Conservation (phyloP, 2,797 vertebrate genomes). For the Cirrhinus molitorella region DNA sequence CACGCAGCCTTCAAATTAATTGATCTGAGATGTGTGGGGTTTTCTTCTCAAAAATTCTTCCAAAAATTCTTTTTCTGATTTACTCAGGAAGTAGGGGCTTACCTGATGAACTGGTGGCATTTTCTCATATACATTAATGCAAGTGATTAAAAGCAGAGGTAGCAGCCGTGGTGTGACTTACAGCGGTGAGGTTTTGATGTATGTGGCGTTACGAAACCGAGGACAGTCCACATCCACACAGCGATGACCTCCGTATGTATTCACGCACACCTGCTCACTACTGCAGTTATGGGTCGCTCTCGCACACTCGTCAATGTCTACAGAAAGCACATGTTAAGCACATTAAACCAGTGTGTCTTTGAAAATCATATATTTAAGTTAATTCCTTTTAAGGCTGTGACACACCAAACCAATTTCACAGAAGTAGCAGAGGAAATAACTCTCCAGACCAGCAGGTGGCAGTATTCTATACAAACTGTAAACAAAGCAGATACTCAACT, state of each 20-base stretch:
- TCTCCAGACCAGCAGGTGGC: neutral
- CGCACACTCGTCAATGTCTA: conserved; percentile 85
- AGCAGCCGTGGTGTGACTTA: conserved; percentile 71
- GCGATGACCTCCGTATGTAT: conserved; percentile 82
- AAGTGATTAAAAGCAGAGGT: neutral
- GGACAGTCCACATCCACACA: conserved; percentile 83
- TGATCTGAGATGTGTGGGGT: neutral
- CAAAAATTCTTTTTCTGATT: neutral
- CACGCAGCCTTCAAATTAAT: neutral
- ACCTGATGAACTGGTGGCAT: neutral
- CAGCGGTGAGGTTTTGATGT: conserved; percentile 85
- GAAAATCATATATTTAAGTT: neutral
- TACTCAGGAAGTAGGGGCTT: neutral
- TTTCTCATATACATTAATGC: too few relatives aligned
- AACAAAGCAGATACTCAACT: neutral
- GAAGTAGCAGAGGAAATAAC: neutral
- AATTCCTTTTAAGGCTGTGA: neutral
- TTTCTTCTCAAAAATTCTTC: neutral
- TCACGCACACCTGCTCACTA: conserved; percentile 79
- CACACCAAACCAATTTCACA: neutral
- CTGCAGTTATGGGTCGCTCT: conserved; percentile 79
- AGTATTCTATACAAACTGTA: neutral
- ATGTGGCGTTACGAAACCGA: conserved; percentile 77
- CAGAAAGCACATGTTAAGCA: conserved; percentile 20
- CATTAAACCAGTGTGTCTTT: neutral